Evolutionary conservation across 2,113 vertebrate species (phyloP), one percentile per base, ranked within the genome.

Genomic region (Hoplias malabaricus): DNA sequence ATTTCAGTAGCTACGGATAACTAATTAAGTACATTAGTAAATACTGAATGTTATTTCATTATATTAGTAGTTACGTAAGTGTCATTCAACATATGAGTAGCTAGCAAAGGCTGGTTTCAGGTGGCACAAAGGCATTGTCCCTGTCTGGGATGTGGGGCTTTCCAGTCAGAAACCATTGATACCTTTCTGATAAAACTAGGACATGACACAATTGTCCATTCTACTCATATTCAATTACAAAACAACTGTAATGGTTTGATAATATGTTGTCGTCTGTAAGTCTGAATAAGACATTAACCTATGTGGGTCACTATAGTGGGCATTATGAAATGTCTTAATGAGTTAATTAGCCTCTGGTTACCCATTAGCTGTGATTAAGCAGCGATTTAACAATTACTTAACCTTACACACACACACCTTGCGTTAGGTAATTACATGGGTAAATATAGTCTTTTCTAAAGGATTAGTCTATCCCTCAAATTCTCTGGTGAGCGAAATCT

Each of bases 321-420:
- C 57, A 46, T 54, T 76, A 71, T 63, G 74, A 59, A 61, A 71
- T 42, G 73, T 54, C 56, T 74, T 75, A 80, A 80, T 77, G 42
- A 63, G 67, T 25, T 63, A 78, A 78, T 78, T 78, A 78, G 76
- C 76, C 76, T 38, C 31, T 57, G 23, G 76, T 62, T 78, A 62
- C 68, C n/a, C 38, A 71, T 71, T 70, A 62, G 48, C 67, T 71
- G 76, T 78, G 76, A 78, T 78, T 78, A 78, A 78, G 54, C 66
- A 48, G 66, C 36, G 75, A 78, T 70, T 78, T 61, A 69, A 56
- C 75, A 77, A 70, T 77, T 62, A 77, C 76, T 59, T 57, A 70
- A 63, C 67, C 59, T 78, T 62, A 27, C 63, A 46, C 63, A 57
- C 65, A 59, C 46, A n/a, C 33, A 77, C 54, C 59, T 63, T 63